Conservation (phyloP, 2,888 invertebrate species). For the Nomada flava region DNA sequence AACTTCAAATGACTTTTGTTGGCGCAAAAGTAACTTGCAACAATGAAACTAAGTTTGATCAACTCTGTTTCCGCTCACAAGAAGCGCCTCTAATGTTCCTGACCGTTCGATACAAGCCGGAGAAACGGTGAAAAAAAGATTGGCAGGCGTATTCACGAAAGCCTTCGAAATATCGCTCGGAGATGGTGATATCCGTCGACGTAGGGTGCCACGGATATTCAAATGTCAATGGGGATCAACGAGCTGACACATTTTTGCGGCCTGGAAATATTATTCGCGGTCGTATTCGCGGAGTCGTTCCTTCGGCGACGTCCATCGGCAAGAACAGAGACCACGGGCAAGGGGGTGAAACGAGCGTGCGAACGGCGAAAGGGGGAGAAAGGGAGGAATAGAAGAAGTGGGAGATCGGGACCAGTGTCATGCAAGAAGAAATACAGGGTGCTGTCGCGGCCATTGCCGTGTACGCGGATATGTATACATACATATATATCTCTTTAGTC, state of each 20-base stretch:
- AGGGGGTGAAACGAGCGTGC: constrained; percentile 36
- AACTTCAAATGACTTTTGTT: no score
- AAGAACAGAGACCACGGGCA: constrained; percentile 13
- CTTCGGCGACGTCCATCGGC: constrained; percentile 51
- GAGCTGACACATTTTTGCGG: constrained; percentile 84
- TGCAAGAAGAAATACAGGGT: constrained; percentile 53
- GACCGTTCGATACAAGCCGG: no score
- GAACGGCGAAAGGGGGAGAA: constrained; percentile 4
- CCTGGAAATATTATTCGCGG: constrained; percentile 82
- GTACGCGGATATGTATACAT: constrained; percentile 70
- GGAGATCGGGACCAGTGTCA: constrained; percentile 29
- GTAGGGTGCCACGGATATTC: constrained; percentile 77
- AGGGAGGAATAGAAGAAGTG: constrained; percentile 13
- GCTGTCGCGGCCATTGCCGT: constrained; percentile 52
- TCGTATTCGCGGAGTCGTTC: constrained; percentile 78
- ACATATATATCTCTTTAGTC: constrained; percentile 76
- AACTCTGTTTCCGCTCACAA: no score
- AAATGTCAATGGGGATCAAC: constrained; percentile 83
- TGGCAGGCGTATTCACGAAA: constrained; percentile 43
- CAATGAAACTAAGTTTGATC: no score
- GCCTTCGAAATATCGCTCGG: constrained; percentile 78
- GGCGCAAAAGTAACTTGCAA: no score
- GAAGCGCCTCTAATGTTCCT: no score
- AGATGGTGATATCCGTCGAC: constrained; percentile 67
- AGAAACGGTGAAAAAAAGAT: no score